Base-by-base conservation (phyloP, 1,140 invertebrate species). In the Oryzaephilus surinamensis region DNA sequence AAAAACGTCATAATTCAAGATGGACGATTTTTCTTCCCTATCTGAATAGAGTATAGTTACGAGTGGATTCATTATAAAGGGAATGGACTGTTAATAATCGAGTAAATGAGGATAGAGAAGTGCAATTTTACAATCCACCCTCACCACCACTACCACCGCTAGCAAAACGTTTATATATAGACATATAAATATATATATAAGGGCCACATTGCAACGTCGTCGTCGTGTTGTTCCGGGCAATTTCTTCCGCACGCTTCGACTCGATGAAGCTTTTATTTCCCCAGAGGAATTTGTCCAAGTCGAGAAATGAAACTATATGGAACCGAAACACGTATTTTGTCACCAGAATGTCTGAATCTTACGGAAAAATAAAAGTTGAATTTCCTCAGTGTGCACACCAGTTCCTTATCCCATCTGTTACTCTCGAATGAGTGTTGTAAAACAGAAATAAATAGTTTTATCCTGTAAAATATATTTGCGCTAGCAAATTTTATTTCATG, bases 201-300 rank as follows among this genome's bases (percentile, higher is more conserved):
- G 41, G 43, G 48, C 43, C 46, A 37, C 40, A 31, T 34, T 34
- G 31, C 35, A 51, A 48, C 51, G 51, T 55, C 52, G 51, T 44
- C 45, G 45, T 41, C 35, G 50, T 43, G 46, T 11, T 55, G 54
- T 52, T 57, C 52, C 52, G 44, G 50, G 43, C 46, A 54, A 57
- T 55, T 57, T 57, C 52, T 50, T 45, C 45, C 18, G 38, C 40
- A 40, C 49, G 43, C 33, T 34, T 40, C 44, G 45, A 46, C 23
- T 43, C 54, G 49, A 52, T 51, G 50, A 56, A 54, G 52, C 52
- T 55, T 57, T 54, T 57, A 54, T 54, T 52, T 55, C 50, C 52
- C 43, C 48, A 13, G 33, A 50, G 54, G 54, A 57, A 57, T 57
- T 54, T 52, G 49, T 52, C 48, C 51, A 42, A 44, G 46, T 51